Base-by-base conservation (phyloP, 2,888 invertebrate species). In the Xestia xanthographa region DNA sequence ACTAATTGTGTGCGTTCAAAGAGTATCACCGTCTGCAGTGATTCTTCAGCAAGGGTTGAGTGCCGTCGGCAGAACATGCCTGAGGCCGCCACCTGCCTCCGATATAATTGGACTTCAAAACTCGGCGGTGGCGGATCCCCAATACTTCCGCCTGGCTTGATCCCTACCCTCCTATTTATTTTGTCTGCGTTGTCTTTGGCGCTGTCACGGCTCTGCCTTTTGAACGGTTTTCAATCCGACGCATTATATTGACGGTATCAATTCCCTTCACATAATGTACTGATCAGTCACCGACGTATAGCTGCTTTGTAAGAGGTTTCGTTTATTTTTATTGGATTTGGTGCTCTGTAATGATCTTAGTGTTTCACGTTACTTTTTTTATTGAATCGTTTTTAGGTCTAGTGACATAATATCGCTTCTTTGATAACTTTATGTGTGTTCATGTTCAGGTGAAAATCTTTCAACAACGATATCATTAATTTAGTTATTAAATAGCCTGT, bases 61-160 rank as follows among this genome's bases (percentile, higher is more conserved):
- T 58, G 85, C 66, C 69, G 72, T 87, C 83, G 72, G 58, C 77
- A 63, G 75, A 66, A 66, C 85, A 81, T 79, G 89, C 91, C 90
- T 80, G 89, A 81, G 91, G 93, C 93, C 82, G 89, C 90, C 92
- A 92, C 92, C 95, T 91, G 93, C 92, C 93, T 94, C 92, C 94
- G 92, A 95, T 96, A 97, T 97, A 97, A 97, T 97, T 96, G 97
- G 93, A 95, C 96, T 96, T 96, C 96, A 96, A 96, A 96, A 96
- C 95, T 95, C 92, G 92, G 92, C 92, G 93, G 91, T 91, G 91
- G 92, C 93, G 94, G 95, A 96, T 94, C 96, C 95, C 95, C 96
- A 96, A 96, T 96, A 95, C 96, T 96, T 96, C 95, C 96, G 94
- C 93, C 89, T 93, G 94, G 93, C 92, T 93, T 93, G 92, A 91